Conservation (phyloP, 2,797 vertebrate species). For the Cryptoprocta ferox region DNA sequence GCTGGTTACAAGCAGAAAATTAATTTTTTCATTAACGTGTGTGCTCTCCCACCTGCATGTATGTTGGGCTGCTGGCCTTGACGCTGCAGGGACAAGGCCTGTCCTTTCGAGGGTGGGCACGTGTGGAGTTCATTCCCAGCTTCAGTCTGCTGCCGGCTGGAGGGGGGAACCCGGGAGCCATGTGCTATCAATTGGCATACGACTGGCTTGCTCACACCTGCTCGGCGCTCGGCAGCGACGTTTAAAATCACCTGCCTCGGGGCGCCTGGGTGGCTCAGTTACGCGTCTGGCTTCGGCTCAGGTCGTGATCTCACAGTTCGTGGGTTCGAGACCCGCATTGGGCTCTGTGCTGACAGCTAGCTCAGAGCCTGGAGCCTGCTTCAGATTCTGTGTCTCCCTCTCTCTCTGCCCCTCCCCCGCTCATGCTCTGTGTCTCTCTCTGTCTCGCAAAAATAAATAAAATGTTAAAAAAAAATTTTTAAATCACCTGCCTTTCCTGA, state of each 20-base stretch:
- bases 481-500: not conserved
- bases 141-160: not conserved
- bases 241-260: not conserved
- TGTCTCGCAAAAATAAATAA: too few species aligned
- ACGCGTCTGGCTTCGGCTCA: too few species aligned
- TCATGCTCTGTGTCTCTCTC: too few species aligned
- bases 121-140: not conserved
- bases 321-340: too few species aligned
- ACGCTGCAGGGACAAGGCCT: not conserved
- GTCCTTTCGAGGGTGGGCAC: not conserved
- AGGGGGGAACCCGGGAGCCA: not conserved
- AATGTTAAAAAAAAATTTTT: too few species aligned
- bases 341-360: too few species aligned
- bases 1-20: not conserved
- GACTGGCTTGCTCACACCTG: not conserved
- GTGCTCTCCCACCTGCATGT: not conserved
- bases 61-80: not conserved
- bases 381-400: too few species aligned
- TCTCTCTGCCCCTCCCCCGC: too few species aligned
- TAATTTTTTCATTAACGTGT: not conserved
- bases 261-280: too few species aligned
- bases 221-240: not conserved
- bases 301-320: too few species aligned
- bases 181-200: accelerated
- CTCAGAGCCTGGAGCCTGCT: too few species aligned